Percentiles rank a stretch among this genome's conserved stretches.
Evolutionary conservation across 1,140 invertebrate species (phyloP).

Genomic region (Periplaneta americana): DNA sequence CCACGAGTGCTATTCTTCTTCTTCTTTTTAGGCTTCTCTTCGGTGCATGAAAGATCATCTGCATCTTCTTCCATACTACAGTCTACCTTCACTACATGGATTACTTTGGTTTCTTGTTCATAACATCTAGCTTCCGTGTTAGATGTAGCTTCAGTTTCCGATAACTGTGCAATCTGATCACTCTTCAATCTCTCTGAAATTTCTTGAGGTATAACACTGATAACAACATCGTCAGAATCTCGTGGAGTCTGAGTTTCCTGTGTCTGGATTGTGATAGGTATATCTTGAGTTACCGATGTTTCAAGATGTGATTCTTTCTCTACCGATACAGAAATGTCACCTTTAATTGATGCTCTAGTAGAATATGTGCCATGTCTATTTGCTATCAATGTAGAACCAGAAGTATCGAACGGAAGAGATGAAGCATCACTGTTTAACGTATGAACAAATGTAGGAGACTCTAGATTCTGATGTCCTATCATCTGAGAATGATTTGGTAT

Average conservation of each 20-base stretch:
- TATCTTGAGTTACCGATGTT: not conserved
- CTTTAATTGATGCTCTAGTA: not conserved
- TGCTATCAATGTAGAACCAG: not conserved
- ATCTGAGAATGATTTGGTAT: not conserved
- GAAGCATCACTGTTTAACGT: not conserved
- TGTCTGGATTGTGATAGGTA: not conserved
- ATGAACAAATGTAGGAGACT: not conserved
- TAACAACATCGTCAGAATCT: not conserved
- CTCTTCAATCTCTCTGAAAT: not conserved
- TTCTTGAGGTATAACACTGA: not conserved
- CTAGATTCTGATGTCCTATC: not conserved
- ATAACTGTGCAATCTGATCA: not conserved
- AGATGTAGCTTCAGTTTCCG: not conserved
- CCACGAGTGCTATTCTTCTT: not conserved
- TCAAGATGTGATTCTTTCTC: not conserved
- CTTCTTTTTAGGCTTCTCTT: not conserved
- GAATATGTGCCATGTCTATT: constrained; percentile 5
- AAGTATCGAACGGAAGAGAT: not conserved
- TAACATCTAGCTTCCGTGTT: not conserved
- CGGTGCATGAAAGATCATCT: not conserved
- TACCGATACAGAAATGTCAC: not conserved
- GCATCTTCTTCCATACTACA: not conserved
- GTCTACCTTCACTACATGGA: not conserved
- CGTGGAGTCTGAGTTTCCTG: not conserved
- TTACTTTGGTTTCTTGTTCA: not conserved